phyloP scores from a whole-genome alignment of 2,113 vertebrate species.

The Vulpes vulpes region DNA sequence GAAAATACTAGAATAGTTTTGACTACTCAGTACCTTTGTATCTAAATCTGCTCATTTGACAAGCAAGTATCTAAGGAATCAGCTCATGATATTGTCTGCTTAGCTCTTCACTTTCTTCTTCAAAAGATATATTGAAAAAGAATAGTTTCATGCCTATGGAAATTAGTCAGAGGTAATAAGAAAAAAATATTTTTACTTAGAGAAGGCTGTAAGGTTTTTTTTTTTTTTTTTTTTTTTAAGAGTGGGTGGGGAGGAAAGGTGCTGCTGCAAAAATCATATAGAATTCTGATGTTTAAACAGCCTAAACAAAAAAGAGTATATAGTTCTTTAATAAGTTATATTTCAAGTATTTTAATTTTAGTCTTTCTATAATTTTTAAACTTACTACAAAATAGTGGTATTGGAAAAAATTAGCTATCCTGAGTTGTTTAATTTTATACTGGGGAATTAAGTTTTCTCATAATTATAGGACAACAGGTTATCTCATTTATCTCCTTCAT shows the following conservation, averaged over 20 bases:
- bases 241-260: rapidly evolving
- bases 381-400: background rate
- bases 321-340: background rate
- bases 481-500: background rate
- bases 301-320: background rate
- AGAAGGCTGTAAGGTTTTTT: background rate
- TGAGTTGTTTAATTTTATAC: background rate
- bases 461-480: rapidly evolving
- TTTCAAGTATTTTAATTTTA: background rate
- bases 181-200: background rate
- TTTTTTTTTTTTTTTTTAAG: background rate
- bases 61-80: background rate
- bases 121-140: background rate
- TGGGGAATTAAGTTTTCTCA: background rate
- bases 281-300: background rate
- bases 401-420: background rate
- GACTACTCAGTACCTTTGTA: background rate
- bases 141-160: background rate
- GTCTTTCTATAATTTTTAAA: background rate
- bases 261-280: background rate
- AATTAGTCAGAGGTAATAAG: background rate
- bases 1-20: background rate
- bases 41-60: background rate
- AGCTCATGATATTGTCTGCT: background rate
- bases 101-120: background rate